phyloP scores from a whole-genome alignment of 2,797 vertebrate species.

The Siniperca obscura region DNA sequence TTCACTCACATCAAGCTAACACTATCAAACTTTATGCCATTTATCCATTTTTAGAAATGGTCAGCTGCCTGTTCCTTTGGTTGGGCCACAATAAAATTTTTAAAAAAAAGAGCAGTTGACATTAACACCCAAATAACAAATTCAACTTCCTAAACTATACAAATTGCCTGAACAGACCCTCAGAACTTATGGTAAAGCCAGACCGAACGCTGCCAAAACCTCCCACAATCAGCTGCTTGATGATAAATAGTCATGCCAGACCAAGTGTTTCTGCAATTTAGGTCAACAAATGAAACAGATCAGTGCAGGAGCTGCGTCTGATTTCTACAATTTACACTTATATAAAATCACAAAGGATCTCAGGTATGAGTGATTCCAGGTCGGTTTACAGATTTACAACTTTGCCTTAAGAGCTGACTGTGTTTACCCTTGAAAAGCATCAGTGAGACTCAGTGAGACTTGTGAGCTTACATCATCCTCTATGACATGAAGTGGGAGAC shows the following conservation, averaged over 20 bases:
- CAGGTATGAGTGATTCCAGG: background rate
- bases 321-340: background rate
- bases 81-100: background rate
- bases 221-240: slow-evolving; percentile 7
- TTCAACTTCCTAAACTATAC: background rate
- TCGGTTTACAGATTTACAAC: background rate
- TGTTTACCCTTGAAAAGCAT: background rate
- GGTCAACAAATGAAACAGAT: background rate
- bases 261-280: background rate
- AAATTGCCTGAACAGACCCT: background rate
- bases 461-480: slow-evolving; percentile 90
- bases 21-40: rapidly evolving
- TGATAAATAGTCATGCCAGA: background rate
- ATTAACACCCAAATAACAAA: background rate
- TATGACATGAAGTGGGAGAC: slow-evolving; percentile 90
- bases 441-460: background rate
- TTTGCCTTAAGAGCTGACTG: background rate
- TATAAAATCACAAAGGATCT: background rate
- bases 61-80: background rate
- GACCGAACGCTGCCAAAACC: background rate
- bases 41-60: background rate
- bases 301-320: background rate
- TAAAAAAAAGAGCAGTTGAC: too few relatives aligned
- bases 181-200: background rate
- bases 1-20: background rate